A percentile compares a stretch with the other conserved stretches of the same genome.
Conservation (phyloP, 2,113 vertebrate genomes). For the Anas platyrhynchos region DNA sequence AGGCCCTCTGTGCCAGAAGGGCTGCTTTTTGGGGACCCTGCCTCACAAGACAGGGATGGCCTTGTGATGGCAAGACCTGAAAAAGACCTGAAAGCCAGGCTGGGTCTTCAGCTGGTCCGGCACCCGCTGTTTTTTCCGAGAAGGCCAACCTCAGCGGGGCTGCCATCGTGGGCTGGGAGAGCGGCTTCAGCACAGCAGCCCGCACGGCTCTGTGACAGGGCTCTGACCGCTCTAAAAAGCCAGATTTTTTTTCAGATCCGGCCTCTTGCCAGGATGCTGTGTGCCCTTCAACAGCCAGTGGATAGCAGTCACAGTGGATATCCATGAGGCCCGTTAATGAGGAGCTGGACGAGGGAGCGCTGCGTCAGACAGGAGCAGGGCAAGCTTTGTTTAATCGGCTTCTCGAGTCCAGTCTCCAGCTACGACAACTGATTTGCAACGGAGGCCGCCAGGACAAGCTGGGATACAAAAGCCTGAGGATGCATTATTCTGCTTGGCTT, state of each 20-base stretch:
- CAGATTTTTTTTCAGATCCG: background rate
- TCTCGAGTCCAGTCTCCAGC: conserved; percentile 35
- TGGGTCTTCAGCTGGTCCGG: background rate
- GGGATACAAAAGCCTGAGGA: conserved; percentile 50
- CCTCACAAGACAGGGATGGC: background rate
- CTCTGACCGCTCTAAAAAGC: background rate
- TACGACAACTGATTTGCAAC: conserved; percentile 35
- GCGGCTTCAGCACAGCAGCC: background rate
- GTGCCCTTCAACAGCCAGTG: conserved; percentile 8
- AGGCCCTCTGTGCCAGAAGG: background rate
- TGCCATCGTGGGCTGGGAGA: background rate
- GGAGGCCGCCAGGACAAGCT: conserved; percentile 25
- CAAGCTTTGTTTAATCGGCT: conserved; percentile 51
- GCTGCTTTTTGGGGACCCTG: background rate
- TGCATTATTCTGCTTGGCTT: conserved; percentile 53
- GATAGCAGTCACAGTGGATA: conserved; percentile 29
- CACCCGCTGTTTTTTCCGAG: background rate
- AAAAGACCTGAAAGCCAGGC: background rate
- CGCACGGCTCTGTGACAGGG: background rate
- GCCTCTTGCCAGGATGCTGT: background rate
- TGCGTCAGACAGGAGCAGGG: background rate
- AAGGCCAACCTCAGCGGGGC: background rate
- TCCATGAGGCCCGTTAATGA: conserved; percentile 31
- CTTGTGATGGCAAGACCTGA: background rate
- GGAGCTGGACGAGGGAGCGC: background rate